Base-by-base conservation (phyloP, 2,797 vertebrate genomes). In the Synaphobranchus kaupii region DNA sequence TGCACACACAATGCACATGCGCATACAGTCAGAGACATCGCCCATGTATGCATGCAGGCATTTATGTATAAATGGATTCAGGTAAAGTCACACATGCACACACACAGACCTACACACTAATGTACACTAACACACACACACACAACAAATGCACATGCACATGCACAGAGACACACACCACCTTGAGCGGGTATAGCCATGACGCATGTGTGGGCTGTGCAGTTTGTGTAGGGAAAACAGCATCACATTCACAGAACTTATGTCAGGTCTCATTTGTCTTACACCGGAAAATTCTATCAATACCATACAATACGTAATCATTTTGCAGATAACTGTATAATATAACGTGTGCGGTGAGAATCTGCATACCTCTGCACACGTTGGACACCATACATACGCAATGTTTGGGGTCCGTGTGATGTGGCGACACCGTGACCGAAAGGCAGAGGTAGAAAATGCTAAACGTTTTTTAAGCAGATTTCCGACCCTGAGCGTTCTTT, bases 21-120 rank as follows among this genome's bases (percentile, higher is more conserved):
- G 39, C 71, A 76, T 20, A 76, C 8, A 31, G 66, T 90, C 92
- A 91, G 88, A 89, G 54, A 84, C 87, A 84, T 50, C 90, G 89
- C 52, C 13, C 12, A 31, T 4, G n/a, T 47, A 34, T 25, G 52
- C 47, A 85, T 63, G 87, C n/a, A n/a, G 58, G 44, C n/a, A 63
- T 54, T 31, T 3, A 44, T 28, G 60, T 73, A 50, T 44, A 68
- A 71, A 78, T 4, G 44, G 20, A 60, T 34, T 78, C 56, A 85
- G 25, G 20, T 25, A 81, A 52, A 81, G 50, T 78, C 25, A 84
- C 48, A 71, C 66, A 22, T 54, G 84, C 71, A 76, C 63, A 39
- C 66, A 80, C n/a, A 60, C 54, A 68, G 39, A 80, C 68, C 48
- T 39, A 63, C 73, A n/a, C 56, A 63, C 78, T 25, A 3, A 39